Conservation (phyloP, 2,888 invertebrate species). For the Drosophila neonasuta region DNA sequence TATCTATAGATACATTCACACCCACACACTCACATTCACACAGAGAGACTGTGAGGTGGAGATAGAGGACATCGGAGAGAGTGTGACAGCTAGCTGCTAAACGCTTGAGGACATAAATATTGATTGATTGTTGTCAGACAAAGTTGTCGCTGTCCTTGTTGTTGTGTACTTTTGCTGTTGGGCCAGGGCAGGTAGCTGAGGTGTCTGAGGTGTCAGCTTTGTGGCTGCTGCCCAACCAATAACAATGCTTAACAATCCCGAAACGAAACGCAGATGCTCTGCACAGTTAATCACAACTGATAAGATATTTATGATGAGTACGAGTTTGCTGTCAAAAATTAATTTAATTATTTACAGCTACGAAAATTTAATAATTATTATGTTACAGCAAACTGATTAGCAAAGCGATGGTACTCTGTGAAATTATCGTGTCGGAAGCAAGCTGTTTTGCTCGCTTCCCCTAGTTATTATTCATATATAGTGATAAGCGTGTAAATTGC, state of each 20-base stretch:
- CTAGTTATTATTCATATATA: slow-evolving; percentile 53
- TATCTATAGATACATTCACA: slow-evolving; percentile 30
- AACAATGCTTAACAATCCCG: slow-evolving; percentile 19
- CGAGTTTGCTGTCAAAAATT: neutral
- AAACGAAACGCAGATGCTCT: slow-evolving; percentile 31
- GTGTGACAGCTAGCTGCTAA: slow-evolving; percentile 56
- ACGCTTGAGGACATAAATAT: slow-evolving; percentile 73
- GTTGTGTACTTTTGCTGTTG: slow-evolving; percentile 25
- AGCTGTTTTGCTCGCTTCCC: slow-evolving; percentile 21
- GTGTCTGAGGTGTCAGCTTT: slow-evolving; percentile 66
- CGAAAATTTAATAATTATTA: neutral
- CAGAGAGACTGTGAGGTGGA: neutral
- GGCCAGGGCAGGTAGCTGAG: slow-evolving; percentile 42
- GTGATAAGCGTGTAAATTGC: slow-evolving; percentile 65
- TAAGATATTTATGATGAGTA: neutral
- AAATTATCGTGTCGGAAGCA: slow-evolving; percentile 1
- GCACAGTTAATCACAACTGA: neutral
- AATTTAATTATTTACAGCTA: neutral
- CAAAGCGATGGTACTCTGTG: neutral
- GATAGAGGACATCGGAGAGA: slow-evolving; percentile 12
- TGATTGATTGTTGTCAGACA: slow-evolving; percentile 75
- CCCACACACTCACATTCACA: slow-evolving; percentile 1
- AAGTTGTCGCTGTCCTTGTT: slow-evolving; percentile 45
- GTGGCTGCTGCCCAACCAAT: slow-evolving; percentile 58
- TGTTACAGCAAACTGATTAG: neutral